These are phyloP conservation scores for Gymnothorax javanicus DNA, from an alignment of 2,797 vertebrate species.

Conservation along the genomic window DNA sequence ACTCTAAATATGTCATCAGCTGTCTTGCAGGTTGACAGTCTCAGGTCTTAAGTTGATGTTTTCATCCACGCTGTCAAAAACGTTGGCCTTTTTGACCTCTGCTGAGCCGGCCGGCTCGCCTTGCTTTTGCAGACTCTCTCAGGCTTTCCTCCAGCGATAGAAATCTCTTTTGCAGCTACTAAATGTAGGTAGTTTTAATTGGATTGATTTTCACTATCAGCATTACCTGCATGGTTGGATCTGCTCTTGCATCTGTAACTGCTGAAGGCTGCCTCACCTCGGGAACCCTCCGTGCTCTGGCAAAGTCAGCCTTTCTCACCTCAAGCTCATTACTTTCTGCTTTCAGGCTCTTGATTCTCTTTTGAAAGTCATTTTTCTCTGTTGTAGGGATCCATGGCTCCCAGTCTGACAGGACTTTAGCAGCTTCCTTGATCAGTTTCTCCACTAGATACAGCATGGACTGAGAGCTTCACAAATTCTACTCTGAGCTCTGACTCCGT, in stretches of 20 bases:
- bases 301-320: background rate
- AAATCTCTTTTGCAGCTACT: conserved; percentile 1
- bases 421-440: background rate
- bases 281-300: too few species aligned
- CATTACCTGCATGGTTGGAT: background rate
- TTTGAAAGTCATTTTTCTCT: background rate
- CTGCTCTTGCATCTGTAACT: too few species aligned
- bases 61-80: conserved; percentile 11
- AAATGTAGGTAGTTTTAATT: conserved; percentile 9
- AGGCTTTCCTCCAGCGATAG: conserved; percentile 6
- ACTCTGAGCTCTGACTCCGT: too few species aligned
- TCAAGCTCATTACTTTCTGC: background rate
- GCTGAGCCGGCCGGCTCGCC: conserved; percentile 21
- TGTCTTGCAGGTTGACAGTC: background rate
- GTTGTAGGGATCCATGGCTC: background rate
- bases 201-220: background rate
- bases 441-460: too few species aligned
- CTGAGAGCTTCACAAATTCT: too few species aligned
- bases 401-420: background rate
- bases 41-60: conserved; percentile 8
- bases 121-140: conserved; percentile 28
- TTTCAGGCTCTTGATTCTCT: background rate
- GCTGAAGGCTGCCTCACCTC: too few species aligned
- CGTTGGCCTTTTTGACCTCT: conserved; percentile 25
- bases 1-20: conserved; percentile 29